These are phyloP conservation scores for Pangasianodon gigas DNA, from an alignment of 2,113 vertebrate species.

Conservation along the genomic window DNA sequence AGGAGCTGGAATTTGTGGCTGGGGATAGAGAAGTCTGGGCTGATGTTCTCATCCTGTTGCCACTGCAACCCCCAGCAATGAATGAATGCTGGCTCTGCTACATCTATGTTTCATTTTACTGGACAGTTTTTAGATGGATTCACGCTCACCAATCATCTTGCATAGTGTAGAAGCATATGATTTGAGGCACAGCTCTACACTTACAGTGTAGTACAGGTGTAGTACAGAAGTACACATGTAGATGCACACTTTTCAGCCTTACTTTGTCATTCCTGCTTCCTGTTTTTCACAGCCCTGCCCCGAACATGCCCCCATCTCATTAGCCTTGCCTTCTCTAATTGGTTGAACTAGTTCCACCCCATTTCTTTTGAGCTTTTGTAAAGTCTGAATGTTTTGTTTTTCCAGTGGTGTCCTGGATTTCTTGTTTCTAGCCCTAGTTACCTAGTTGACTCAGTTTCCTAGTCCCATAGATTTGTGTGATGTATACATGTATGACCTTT, in stretches of 20 bases:
- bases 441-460: background rate
- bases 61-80: background rate
- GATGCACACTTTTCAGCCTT: background rate
- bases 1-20: background rate
- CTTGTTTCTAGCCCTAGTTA: background rate
- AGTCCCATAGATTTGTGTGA: background rate
- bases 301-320: background rate
- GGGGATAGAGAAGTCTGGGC: background rate
- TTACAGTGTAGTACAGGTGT: too few species aligned
- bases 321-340: background rate
- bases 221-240: background rate
- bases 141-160: background rate
- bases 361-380: background rate
- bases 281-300: background rate
- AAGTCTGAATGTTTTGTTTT: background rate
- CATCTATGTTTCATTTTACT: background rate
- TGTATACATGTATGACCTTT: background rate
- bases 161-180: background rate
- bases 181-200: background rate
- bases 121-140: background rate
- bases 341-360: too few species aligned
- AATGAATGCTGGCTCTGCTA: background rate
- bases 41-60: background rate
- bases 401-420: background rate
- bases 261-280: background rate